A percentile compares a stretch with the other conserved stretches of the same genome.
Conservation (phyloP, 2,888 invertebrate genomes). For the Cenopis cana region DNA sequence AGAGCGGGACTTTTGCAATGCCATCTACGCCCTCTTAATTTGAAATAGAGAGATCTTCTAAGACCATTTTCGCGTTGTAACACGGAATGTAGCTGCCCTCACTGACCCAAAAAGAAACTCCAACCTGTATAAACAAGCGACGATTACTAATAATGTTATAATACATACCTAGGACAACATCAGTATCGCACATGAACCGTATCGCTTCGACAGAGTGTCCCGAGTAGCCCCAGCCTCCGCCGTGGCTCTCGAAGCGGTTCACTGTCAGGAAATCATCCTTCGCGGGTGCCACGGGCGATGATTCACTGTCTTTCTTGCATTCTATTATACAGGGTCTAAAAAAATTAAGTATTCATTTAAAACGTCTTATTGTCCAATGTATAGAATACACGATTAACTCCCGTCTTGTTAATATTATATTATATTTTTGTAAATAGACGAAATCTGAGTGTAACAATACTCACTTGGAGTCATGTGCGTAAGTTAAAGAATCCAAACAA, state of each 20-base stretch:
- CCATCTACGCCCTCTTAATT: too few species aligned
- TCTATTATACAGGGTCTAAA: slow-evolving; percentile 65
- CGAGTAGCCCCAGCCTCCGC: slow-evolving; percentile 99
- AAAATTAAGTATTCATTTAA: background rate
- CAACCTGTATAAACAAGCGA: too few species aligned
- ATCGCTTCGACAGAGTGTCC: slow-evolving; percentile 98
- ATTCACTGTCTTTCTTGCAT: slow-evolving; percentile 64
- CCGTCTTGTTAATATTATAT: too few species aligned
- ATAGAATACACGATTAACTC: too few species aligned
- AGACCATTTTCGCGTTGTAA: too few species aligned
- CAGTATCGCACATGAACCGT: slow-evolving; percentile 96
- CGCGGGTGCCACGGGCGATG: slow-evolving; percentile 69
- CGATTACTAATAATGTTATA: background rate
- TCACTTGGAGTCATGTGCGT: slow-evolving; percentile 90
- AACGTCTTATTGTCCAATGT: background rate
- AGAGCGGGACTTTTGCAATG: too few species aligned
- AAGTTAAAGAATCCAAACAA: slow-evolving; percentile 94
- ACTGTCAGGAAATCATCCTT: slow-evolving; percentile 93
- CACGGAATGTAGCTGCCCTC: too few species aligned
- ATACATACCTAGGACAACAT: slow-evolving; percentile 89
- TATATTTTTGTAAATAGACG: background rate
- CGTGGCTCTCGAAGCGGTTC: slow-evolving; percentile 96
- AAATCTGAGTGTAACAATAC: slow-evolving; percentile 44
- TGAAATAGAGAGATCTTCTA: too few species aligned
- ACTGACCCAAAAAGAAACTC: too few species aligned